Evolutionary conservation across 30 jellyfish, hydroid and myxozoan genomes (phyloP).

Genomic region (Chrysaora quinquecirrha): DNA sequence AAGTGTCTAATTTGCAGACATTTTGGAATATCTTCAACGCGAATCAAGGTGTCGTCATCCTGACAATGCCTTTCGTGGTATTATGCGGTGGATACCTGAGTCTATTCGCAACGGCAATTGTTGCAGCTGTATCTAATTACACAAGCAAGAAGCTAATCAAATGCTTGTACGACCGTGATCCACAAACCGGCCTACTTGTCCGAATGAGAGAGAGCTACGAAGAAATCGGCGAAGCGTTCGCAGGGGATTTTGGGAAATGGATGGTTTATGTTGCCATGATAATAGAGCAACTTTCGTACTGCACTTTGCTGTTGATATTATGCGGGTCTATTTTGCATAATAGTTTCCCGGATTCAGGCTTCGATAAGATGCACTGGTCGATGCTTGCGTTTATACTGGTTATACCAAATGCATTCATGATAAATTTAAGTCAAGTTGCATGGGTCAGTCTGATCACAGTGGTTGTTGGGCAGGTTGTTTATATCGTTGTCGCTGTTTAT

Average conservation of each 20-base stretch:
- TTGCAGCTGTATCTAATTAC: conserved; percentile 94
- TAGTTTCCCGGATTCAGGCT: conserved; percentile 92
- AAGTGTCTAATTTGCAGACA: conserved; percentile 88
- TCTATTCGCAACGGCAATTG: conserved; percentile 83
- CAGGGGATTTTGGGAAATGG: conserved; percentile 94
- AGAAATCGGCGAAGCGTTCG: conserved; percentile 97
- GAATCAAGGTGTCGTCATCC: conserved; percentile 97
- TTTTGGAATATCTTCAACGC: conserved; percentile 99
- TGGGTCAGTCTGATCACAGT: conserved; percentile 95
- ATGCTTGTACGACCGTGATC: conserved; percentile 94
- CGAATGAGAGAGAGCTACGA: conserved; percentile 94
- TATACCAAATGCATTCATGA: conserved; percentile 97
- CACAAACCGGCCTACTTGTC: conserved; percentile 86
- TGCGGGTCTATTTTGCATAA: conserved; percentile 96
- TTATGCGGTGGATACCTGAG: conserved; percentile 92
- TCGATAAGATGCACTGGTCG: conserved; percentile 92
- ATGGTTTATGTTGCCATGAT: conserved; percentile 97
- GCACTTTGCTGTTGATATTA: conserved; percentile 90
- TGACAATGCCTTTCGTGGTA: conserved; percentile 96
- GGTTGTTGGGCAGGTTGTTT: conserved; percentile 87
- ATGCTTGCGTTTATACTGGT: conserved; percentile 92
- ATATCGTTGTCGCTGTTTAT: conserved; percentile 92
- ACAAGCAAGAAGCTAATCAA: conserved; percentile 93
- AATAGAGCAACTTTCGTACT: conserved; percentile 95
- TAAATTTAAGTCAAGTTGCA: conserved; percentile 93